Base-by-base conservation (phyloP, 2,113 vertebrate species). In the Chroicocephalus ridibundus region DNA sequence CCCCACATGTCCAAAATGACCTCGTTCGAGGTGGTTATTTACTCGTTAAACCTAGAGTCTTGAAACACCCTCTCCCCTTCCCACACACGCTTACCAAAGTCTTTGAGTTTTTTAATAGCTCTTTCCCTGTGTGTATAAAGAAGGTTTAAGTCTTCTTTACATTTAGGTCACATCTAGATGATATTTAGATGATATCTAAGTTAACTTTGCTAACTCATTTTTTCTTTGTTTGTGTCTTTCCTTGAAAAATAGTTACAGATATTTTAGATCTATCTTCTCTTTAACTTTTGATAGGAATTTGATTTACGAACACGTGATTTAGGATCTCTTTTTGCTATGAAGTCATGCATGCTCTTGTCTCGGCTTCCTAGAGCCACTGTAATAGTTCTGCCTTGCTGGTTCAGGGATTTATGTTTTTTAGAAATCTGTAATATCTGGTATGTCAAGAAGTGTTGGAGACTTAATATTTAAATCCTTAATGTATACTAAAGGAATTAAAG, bases 1-100 rank as follows among this genome's bases (percentile, higher is more conserved):
- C 16, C 14, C 5, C 2, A 0, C 22, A 47, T 68, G 8, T 34
- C 46, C 12, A 38, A 13, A 58, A 7, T 27, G 5, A 6, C 5
- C 16, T 69, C 29, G 52, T 79, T n/a, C 61, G 24, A 62, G 29
- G 34, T 88, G 51, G 1, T 19, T 65, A 5, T 22, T 38, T 38
- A 44, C 4, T 47, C 10, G 4, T 27, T 58, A 44, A 26, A 20
- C 19, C 16, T 60, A 19, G 21, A 46, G n/a, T 21, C 40, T 51
- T 55, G 26, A 46, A 75, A 32, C 13, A 21, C 11, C 15, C 11
- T n/a, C 32, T 40, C 15, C 7, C 2, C 12, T 79, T 90, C 49
- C 10, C 20, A 15, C 15, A 8, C 17, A 7, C 8, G 5, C 11
- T 9, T 52, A 26, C 5, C 13, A 22, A 42, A 22, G 13, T 36